phyloP scores from a whole-genome alignment of 2,888 invertebrate genomes.

The Resseliella maxima region DNA sequence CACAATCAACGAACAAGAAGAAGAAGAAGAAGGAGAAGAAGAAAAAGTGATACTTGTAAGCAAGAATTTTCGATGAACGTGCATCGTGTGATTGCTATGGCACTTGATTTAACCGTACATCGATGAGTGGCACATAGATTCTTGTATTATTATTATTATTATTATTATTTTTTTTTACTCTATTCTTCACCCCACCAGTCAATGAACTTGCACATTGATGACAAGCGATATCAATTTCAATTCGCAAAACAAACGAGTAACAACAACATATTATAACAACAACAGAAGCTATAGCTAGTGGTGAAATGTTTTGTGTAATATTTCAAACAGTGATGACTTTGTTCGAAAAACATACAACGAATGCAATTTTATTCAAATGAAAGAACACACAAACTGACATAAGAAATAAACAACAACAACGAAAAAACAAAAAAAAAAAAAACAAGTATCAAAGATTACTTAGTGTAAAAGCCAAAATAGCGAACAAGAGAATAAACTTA shows the following conservation, averaged over 20 bases:
- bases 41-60: conserved; percentile 17
- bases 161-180: no score
- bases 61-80: conserved; percentile 18
- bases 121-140: conserved; percentile 22
- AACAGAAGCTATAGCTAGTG: background rate
- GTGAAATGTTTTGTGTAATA: background rate
- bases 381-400: background rate
- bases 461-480: background rate
- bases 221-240: conserved; percentile 34
- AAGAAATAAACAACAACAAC: background rate
- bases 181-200: background rate
- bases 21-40: background rate
- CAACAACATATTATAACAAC: background rate
- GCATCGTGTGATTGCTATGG: conserved; percentile 3
- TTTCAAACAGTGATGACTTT: conserved; percentile 14
- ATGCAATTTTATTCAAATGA: background rate
- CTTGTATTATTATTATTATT: no score
- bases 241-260: background rate
- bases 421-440: background rate
- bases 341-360: background rate
- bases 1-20: no score
- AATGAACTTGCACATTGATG: conserved; percentile 32
- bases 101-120: conserved; percentile 36
- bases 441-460: background rate
- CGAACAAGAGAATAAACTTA: no score